Evolutionary conservation across 30 jellyfish, hydroid and myxozoan species (phyloP), one percentile per base, ranked within the genome.

Genomic region (Catostylus mosaicus): DNA sequence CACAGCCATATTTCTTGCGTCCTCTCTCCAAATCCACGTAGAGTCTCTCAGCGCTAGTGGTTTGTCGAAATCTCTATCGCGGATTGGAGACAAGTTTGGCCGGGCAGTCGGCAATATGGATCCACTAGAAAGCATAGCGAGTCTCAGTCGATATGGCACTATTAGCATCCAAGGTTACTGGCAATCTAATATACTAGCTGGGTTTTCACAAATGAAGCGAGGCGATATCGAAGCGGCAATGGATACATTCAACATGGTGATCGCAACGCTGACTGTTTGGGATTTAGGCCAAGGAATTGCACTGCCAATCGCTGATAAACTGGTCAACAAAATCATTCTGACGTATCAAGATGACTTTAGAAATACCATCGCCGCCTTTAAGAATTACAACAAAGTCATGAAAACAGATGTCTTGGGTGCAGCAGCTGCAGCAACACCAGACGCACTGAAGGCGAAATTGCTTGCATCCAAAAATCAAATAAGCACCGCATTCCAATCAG

Each of bases 211-310:
- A 26, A n/a, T 56, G 26, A 56, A 56, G 32, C 11, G 54, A 18
- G 86, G 86, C 9, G 86, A 74, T 23, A 4, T 74, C 20, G 86
- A 48, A 33, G 86, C 48, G 27, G 86, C 86, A 14, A 74, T 74
- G 86, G 75, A 74, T 27, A 31, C 73, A 3, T 74, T 48, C 63
- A 46, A 74, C 73, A 7, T 74, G 12, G 86, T 75, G 14, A 52
- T 74, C 1, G 22, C 86, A 74, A 74, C 86, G 1, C 35, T 74
- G 56, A 67, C 75, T 24, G 86, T 74, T 19, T 74, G 86, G 86
- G 86, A 74, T 54, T 30, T 74, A 10, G 86, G 86, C 8, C 86
- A 74, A 37, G 86, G 86, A 11, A 37, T 74, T 0, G 86, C 65
- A 8, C 35, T 26, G 40, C 86, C 86, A 24, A 51, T 74, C 27